These are phyloP conservation scores for Cheumatopsyche charites DNA, from an alignment of 1,140 invertebrate genomes.

Conservation along the genomic window DNA sequence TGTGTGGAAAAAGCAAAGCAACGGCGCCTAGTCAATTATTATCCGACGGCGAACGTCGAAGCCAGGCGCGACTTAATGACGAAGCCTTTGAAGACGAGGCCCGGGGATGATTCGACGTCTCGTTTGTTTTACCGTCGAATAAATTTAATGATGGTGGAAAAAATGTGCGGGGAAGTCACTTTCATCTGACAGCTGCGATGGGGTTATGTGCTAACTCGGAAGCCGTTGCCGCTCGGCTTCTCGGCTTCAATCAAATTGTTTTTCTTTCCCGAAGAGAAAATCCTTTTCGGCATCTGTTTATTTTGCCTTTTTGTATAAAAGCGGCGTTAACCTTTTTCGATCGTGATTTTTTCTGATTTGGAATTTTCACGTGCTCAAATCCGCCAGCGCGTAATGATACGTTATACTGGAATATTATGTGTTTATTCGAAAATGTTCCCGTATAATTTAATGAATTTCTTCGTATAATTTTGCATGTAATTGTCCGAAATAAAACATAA, in stretches of 20 bases:
- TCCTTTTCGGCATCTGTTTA: too few species aligned
- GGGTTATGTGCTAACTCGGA: not conserved
- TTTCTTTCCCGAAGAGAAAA: too few species aligned
- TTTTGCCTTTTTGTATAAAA: not conserved
- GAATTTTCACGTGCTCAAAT: too few species aligned
- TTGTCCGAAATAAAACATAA: too few species aligned
- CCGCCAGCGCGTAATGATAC: too few species aligned
- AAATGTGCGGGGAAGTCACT: not conserved
- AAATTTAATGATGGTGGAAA: not conserved
- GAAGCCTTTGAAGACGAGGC: constrained; percentile 30
- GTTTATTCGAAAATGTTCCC: too few species aligned
- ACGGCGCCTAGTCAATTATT: constrained; percentile 14
- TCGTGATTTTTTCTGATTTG: too few species aligned
- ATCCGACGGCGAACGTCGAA: not conserved
- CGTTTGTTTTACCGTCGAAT: constrained; percentile 3
- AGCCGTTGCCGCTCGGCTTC: not conserved
- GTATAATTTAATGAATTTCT: too few species aligned
- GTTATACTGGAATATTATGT: too few species aligned
- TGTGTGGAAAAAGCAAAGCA: too few species aligned
- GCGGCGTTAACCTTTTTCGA: too few species aligned
- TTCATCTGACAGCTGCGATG: constrained; percentile 14
- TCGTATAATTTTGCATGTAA: too few species aligned
- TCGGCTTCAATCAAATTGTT: not conserved
- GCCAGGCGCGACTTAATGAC: constrained; percentile 16
- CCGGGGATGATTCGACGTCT: not conserved